Conservation (phyloP, 1,140 invertebrate genomes). For the Drosophila mauritiana region DNA sequence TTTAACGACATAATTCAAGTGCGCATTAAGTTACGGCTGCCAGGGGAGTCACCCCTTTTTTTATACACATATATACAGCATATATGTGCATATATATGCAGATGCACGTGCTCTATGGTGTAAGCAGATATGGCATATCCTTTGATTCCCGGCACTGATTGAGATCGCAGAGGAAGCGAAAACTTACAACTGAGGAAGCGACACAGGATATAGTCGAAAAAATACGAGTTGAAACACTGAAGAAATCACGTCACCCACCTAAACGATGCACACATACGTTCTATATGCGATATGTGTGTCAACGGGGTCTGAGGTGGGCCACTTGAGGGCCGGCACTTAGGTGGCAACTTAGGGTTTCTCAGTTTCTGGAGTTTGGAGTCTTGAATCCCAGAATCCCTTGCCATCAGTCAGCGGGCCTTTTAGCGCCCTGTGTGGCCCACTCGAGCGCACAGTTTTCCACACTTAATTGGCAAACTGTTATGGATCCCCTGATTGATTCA, state of each 20-base stretch:
- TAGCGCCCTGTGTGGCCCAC: constrained; percentile 61
- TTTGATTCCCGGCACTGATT: constrained; percentile 68
- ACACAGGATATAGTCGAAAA: constrained; percentile 67
- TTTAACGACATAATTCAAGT: constrained; percentile 83
- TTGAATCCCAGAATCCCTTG: not conserved
- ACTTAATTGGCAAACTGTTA: constrained; percentile 67
- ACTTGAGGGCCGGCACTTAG: constrained; percentile 74
- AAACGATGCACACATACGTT: too few species aligned
- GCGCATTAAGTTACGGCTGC: constrained; percentile 72
- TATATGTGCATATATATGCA: constrained; percentile 2
- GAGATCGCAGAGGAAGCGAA: constrained; percentile 77
- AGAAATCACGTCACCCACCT: constrained; percentile 62
- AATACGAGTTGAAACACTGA: constrained; percentile 13
- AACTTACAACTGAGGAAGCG: constrained; percentile 82
- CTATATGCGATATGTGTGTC: constrained; percentile 61
- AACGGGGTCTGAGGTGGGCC: constrained; percentile 31
- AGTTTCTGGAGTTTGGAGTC: constrained; percentile 3
- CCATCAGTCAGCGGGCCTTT: constrained; percentile 25
- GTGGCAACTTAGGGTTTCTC: constrained; percentile 55
- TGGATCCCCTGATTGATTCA: constrained; percentile 62
- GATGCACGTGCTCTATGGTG: constrained; percentile 53
- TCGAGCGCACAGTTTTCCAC: constrained; percentile 69
- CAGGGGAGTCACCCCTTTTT: constrained; percentile 60
- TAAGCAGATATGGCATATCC: constrained; percentile 80
- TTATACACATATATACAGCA: not conserved